phyloP scores from a whole-genome alignment of 2,888 invertebrate genomes.

The Drosophila cognata region DNA sequence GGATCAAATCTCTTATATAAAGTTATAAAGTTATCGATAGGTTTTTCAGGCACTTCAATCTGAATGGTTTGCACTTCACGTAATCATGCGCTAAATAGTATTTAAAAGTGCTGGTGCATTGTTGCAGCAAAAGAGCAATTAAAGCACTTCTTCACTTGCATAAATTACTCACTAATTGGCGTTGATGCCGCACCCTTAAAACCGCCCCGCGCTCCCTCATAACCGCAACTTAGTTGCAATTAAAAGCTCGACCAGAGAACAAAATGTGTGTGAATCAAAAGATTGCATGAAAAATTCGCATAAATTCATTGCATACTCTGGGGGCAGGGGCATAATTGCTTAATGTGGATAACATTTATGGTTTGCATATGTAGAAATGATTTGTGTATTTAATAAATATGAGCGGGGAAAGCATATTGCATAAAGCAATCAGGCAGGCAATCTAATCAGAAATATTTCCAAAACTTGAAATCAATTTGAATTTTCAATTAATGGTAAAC shows the following conservation, averaged over 20 bases:
- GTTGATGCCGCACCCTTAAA: conserved; percentile 11
- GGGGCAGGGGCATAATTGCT: not conserved
- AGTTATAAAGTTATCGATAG: conserved; percentile 7
- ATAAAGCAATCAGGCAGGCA: conserved; percentile 43
- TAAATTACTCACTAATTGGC: conserved; percentile 55
- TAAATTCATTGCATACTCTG: conserved; percentile 12
- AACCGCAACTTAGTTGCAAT: conserved; percentile 61
- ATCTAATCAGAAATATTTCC: conserved; percentile 13
- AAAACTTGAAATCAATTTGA: conserved; percentile 45
- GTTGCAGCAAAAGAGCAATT: conserved; percentile 38
- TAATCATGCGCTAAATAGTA: conserved; percentile 9
- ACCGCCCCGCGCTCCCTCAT: conserved; percentile 6
- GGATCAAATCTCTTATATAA: not conserved
- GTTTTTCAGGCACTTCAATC: not conserved
- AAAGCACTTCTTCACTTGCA: conserved; percentile 55
- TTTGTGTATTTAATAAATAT: not conserved
- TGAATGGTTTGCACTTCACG: conserved; percentile 16
- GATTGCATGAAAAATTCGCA: not conserved
- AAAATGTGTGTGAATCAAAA: conserved; percentile 15
- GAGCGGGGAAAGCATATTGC: not conserved
- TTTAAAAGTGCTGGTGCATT: conserved; percentile 14
- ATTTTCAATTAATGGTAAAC: conserved; percentile 55
- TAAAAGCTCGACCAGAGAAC: conserved; percentile 52
- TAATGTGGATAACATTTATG: not conserved
- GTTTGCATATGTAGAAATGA: not conserved